Percentiles rank a stretch among this genome's conserved stretches.
phyloP scores from a whole-genome alignment of 2,888 invertebrate species.

The Oasisia sp. region DNA sequence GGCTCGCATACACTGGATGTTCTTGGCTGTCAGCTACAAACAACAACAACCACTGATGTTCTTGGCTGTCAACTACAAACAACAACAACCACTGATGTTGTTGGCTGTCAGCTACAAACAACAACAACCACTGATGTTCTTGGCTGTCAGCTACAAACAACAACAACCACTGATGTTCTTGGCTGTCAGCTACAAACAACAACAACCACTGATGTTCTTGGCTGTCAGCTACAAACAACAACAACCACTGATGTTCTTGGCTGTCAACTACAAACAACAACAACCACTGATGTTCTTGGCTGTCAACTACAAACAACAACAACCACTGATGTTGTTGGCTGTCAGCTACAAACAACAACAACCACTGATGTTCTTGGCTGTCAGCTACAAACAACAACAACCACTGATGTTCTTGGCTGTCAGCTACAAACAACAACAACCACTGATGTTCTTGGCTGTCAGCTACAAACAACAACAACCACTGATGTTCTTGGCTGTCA shows the following conservation, averaged over 20 bases:
- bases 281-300: constrained; percentile 96
- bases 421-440: constrained; percentile 69
- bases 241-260: constrained; percentile 93
- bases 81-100: constrained; percentile 74
- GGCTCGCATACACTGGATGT: constrained; percentile 95
- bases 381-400: constrained; percentile 73
- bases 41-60: constrained; percentile 81
- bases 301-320: constrained; percentile 74
- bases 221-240: constrained; percentile 78
- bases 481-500: constrained; percentile 96
- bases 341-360: constrained; percentile 75
- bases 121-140: constrained; percentile 87
- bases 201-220: constrained; percentile 92
- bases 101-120: constrained; percentile 83
- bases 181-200: constrained; percentile 77
- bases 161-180: constrained; percentile 92
- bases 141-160: constrained; percentile 80
- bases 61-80: constrained; percentile 83
- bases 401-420: constrained; percentile 96
- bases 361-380: constrained; percentile 95
- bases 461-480: constrained; percentile 70
- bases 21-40: constrained; percentile 87
- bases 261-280: constrained; percentile 76
- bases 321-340: constrained; percentile 94
- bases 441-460: constrained; percentile 95